Evolutionary conservation across 2,888 invertebrate species (phyloP).

Genomic region (Scrobipalpa costella): DNA sequence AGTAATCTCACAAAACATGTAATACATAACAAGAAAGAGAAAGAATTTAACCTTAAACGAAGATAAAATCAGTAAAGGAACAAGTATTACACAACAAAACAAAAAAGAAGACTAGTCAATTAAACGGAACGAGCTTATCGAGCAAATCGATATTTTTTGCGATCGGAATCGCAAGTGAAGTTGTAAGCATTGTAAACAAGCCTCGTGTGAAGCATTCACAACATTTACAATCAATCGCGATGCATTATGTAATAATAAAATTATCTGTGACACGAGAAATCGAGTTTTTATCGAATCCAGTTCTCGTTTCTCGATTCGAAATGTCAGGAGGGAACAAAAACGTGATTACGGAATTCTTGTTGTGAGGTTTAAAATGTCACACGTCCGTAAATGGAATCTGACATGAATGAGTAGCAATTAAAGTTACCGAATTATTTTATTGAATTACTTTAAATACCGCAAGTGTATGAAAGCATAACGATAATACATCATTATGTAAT

Average conservation of each 20-base stretch:
- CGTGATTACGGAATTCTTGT: constrained; percentile 23
- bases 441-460: constrained; percentile 18
- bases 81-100: constrained; percentile 35
- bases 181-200: constrained; percentile 31
- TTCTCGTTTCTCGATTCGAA: constrained; percentile 45
- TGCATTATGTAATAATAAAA: constrained; percentile 28
- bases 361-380: constrained; percentile 28
- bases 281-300: constrained; percentile 32
- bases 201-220: constrained; percentile 31
- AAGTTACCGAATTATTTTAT: constrained; percentile 22
- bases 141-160: constrained; percentile 37
- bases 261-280: constrained; percentile 28
- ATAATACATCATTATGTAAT: neutral
- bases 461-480: neutral
- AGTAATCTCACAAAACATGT: neutral
- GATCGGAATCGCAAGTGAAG: constrained; percentile 30
- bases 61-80: constrained; percentile 25
- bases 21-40: neutral
- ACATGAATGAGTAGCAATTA: constrained; percentile 18
- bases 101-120: constrained; percentile 36
- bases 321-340: constrained; percentile 45
- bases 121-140: constrained; percentile 41
- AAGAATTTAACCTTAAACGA: constrained; percentile 31
- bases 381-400: constrained; percentile 23
- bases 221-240: constrained; percentile 33